Conservation (phyloP, 2,797 vertebrate genomes). For the Hoplostethus mediterraneus region DNA sequence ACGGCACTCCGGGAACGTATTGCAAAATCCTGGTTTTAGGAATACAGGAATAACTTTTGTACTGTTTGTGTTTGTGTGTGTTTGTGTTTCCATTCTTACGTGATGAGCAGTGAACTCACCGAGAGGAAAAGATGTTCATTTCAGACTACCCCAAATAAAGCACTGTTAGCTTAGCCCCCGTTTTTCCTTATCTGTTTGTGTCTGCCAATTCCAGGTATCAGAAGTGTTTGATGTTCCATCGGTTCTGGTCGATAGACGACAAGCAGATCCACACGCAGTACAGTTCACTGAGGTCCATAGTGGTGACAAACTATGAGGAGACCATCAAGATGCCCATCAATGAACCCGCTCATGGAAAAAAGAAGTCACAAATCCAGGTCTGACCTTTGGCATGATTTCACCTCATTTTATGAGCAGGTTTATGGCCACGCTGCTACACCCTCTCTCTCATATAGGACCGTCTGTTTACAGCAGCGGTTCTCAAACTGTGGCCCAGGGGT, state of each 20-base stretch:
- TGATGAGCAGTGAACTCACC: background rate
- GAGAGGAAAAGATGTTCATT: too few species aligned
- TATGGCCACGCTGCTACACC: background rate
- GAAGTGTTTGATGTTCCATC: slow-evolving; percentile 88
- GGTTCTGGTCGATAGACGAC: slow-evolving; percentile 91
- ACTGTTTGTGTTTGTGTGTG: too few species aligned
- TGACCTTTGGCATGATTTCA: background rate
- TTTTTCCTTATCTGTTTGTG: background rate
- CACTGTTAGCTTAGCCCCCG: background rate
- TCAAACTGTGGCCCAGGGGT: background rate
- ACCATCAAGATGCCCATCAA: slow-evolving; percentile 92
- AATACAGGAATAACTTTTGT: too few species aligned
- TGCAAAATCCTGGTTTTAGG: too few species aligned
- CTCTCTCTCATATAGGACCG: background rate
- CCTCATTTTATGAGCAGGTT: too few species aligned
- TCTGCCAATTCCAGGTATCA: slow-evolving; percentile 82
- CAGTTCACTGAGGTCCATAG: slow-evolving; percentile 87
- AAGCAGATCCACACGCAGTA: slow-evolving; percentile 89
- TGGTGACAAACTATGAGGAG: slow-evolving; percentile 89
- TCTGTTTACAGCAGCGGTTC: background rate
- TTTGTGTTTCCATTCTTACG: background rate
- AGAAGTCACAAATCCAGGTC: slow-evolving; percentile 89
- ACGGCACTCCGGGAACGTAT: too few species aligned
- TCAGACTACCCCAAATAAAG: background rate
- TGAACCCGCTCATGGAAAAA: slow-evolving; percentile 86